Percentiles rank a stretch among this genome's conserved stretches.
Evolutionary conservation across 2,888 invertebrate genomes (phyloP).

Genomic region (Operophtera brumata): DNA sequence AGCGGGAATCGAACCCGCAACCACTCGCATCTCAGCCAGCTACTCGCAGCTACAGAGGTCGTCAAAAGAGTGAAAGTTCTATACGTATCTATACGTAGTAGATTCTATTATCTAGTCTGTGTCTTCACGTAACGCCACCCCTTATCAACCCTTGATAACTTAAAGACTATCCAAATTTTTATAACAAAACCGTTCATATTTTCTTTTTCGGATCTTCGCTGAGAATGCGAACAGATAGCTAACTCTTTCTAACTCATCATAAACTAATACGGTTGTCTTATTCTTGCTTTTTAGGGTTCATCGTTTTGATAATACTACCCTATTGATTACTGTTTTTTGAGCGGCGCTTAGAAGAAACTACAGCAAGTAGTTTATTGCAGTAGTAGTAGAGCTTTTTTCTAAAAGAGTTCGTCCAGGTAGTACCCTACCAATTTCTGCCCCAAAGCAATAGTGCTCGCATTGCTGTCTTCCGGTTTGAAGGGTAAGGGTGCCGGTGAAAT

Average conservation of each 20-base stretch:
- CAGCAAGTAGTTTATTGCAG: too few species aligned
- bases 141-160: constrained; percentile 66
- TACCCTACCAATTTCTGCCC: too few species aligned
- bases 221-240: constrained; percentile 57
- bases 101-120: constrained; percentile 1
- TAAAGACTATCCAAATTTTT: constrained; percentile 80
- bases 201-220: constrained; percentile 76
- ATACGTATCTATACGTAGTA: background rate
- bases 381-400: too few species aligned
- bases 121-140: constrained; percentile 11
- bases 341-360: too few species aligned
- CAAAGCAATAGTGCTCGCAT: too few species aligned
- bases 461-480: too few species aligned
- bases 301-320: background rate
- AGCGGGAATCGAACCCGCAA: too few species aligned
- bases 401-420: too few species aligned
- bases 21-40: too few species aligned
- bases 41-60: too few species aligned
- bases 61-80: constrained; percentile 7
- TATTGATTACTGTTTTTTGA: background rate
- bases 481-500: too few species aligned
- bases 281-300: constrained; percentile 29
- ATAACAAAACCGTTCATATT: constrained; percentile 79
- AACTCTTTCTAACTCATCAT: constrained; percentile 74
- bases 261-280: constrained; percentile 53